phyloP scores from a whole-genome alignment of 2,113 vertebrate genomes.

The Castor canadensis region DNA sequence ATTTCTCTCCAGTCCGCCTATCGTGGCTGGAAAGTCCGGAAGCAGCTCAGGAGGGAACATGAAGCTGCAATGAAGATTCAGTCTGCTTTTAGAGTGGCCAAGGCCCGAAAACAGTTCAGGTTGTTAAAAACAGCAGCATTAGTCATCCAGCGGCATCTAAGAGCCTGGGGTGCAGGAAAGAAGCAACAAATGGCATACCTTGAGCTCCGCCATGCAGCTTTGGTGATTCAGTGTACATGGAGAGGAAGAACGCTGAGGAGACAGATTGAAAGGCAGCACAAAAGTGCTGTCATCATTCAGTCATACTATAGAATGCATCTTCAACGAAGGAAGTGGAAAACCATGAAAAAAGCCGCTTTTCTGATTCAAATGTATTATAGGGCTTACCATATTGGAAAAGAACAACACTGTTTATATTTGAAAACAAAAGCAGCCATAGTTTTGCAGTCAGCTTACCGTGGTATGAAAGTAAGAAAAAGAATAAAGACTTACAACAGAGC shows the following conservation, averaged over 20 bases:
- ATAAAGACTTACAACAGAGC: slow-evolving; percentile 80
- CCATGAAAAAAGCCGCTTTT: slow-evolving; percentile 80
- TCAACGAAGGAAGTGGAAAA: slow-evolving; percentile 79
- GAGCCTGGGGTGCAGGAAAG: slow-evolving; percentile 80
- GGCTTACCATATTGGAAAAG: slow-evolving; percentile 78
- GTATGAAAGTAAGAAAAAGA: slow-evolving; percentile 82
- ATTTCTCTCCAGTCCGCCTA: slow-evolving; percentile 88
- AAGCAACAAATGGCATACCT: slow-evolving; percentile 77
- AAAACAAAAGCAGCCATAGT: slow-evolving; percentile 79
- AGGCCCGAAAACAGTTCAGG: slow-evolving; percentile 79
- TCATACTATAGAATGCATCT: slow-evolving; percentile 86
- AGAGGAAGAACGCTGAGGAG: slow-evolving; percentile 84
- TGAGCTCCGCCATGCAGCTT: slow-evolving; percentile 64
- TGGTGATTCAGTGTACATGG: slow-evolving; percentile 89
- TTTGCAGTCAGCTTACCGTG: slow-evolving; percentile 89
- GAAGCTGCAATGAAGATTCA: slow-evolving; percentile 88
- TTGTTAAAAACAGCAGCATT: slow-evolving; percentile 75
- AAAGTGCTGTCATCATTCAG: slow-evolving; percentile 87
- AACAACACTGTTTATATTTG: slow-evolving; percentile 76
- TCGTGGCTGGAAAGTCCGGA: slow-evolving; percentile 85
- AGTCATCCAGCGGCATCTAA: slow-evolving; percentile 86
- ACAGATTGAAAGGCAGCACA: slow-evolving; percentile 74
- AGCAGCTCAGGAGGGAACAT: slow-evolving; percentile 72
- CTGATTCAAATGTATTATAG: slow-evolving; percentile 87
- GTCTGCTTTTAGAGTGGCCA: slow-evolving; percentile 84